Evolutionary conservation across 2,888 invertebrate genomes (phyloP).

Genomic region (Eurois occulta): DNA sequence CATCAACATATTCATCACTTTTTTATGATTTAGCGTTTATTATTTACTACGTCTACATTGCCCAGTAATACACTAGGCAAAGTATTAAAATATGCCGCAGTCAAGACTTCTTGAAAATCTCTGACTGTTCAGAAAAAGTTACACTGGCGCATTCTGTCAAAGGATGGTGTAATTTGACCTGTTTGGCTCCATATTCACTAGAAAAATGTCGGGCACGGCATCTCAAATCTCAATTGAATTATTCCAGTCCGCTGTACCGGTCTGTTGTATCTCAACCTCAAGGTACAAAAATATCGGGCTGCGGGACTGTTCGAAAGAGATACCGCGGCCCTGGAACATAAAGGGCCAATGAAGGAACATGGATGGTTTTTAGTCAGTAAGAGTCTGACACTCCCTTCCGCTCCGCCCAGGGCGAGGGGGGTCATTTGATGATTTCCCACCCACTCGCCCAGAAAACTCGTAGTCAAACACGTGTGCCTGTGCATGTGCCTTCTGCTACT

Average conservation of each 20-base stretch:
- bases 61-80: background rate
- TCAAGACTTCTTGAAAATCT: background rate
- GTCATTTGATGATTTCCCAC: too few species aligned
- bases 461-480: background rate
- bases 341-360: too few species aligned
- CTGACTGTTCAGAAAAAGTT: constrained; percentile 1
- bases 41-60: background rate
- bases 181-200: background rate
- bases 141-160: background rate
- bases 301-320: too few species aligned
- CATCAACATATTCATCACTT: background rate
- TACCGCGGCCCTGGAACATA: too few species aligned
- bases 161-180: background rate
- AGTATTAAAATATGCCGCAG: background rate
- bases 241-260: too few species aligned
- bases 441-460: background rate
- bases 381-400: too few species aligned
- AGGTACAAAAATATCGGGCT: background rate
- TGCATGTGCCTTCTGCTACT: background rate
- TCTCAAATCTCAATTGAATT: background rate
- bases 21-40: background rate
- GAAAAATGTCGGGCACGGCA: background rate
- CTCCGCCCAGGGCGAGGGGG: too few species aligned
- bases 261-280: background rate
- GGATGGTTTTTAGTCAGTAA: too few species aligned